Base-by-base conservation (phyloP, 2,888 invertebrate genomes). In the Nomada ferruginata region DNA sequence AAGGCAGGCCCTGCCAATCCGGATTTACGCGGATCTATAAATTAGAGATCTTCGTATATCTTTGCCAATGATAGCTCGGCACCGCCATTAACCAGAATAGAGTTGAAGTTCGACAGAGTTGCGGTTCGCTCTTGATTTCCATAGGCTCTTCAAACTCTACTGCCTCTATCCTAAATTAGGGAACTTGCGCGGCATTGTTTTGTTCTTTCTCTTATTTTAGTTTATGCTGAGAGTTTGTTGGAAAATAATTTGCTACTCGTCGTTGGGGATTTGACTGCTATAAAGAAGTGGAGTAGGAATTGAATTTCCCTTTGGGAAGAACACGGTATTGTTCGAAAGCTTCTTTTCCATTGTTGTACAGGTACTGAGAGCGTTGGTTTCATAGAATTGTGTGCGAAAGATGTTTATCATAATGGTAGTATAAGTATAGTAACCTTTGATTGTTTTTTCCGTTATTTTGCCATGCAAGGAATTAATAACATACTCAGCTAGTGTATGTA, bases 21-120 rank as follows among this genome's bases (percentile, higher is more conserved):
- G 61, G 71, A 75, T 75, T 82, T 75, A 72, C 66, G 47, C 36
- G 68, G 42, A 75, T 71, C 82, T 82, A 82, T 71, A 79, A 71
- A 71, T 82, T 75, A 75, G 66, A 23, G 75, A 75, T 79, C 63
- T 82, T 79, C 57, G 75, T 75, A 79, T 71, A 74, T 69, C 79
- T 66, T 63, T 72, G 68, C 55, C 20, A 44, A 44, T 55, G 72
- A 64, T 69, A 42, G 20, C 29, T 29, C 42, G 55, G 44, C 57
- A 11, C 4, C 47, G 47, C 65, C 70, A 65, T 82, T 82, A 74
- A 57, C 44, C 57, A 23, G 29, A 80, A 77, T 59, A 42, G 18
- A 26, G n/a, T 52, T 50, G 36, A 26, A 29, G 36, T 50, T 61
- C 69, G 20, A 64, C 57, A 52, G 57, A 53, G 65, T 57, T 59